Conservation (phyloP, 2,888 invertebrate species). For the Athalia cordata region DNA sequence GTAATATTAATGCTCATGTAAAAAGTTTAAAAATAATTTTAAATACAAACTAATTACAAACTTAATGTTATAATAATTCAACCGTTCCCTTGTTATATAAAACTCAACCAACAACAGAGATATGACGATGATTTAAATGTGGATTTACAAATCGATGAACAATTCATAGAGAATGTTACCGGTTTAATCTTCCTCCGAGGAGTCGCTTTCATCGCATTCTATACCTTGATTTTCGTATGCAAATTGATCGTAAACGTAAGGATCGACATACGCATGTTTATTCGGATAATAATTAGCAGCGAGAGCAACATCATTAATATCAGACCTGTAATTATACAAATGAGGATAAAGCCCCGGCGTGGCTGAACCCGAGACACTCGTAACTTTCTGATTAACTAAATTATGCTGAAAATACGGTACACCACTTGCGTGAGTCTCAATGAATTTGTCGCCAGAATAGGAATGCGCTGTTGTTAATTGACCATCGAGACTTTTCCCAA, state of each 20-base stretch:
- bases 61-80: conserved; percentile 65
- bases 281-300: conserved; percentile 64
- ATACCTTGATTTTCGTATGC: conserved; percentile 55
- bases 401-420: conserved; percentile 52
- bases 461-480: background rate
- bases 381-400: conserved; percentile 59
- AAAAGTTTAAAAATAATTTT: conserved; percentile 61
- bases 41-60: conserved; percentile 73
- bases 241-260: conserved; percentile 65
- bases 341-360: conserved; percentile 67
- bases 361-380: conserved; percentile 59
- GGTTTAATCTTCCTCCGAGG: conserved; percentile 63
- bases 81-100: conserved; percentile 33
- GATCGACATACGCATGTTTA: conserved; percentile 63
- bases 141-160: conserved; percentile 38
- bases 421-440: conserved; percentile 49
- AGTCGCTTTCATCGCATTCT: conserved; percentile 60
- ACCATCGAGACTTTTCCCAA: conserved; percentile 16
- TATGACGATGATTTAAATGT: conserved; percentile 41
- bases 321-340: conserved; percentile 63
- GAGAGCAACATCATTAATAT: conserved; percentile 65
- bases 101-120: conserved; percentile 45
- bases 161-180: conserved; percentile 27
- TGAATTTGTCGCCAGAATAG: conserved; percentile 48
- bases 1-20: conserved; percentile 43